Conservation (phyloP, 2,797 vertebrate genomes). For the Buceros bicornis region DNA sequence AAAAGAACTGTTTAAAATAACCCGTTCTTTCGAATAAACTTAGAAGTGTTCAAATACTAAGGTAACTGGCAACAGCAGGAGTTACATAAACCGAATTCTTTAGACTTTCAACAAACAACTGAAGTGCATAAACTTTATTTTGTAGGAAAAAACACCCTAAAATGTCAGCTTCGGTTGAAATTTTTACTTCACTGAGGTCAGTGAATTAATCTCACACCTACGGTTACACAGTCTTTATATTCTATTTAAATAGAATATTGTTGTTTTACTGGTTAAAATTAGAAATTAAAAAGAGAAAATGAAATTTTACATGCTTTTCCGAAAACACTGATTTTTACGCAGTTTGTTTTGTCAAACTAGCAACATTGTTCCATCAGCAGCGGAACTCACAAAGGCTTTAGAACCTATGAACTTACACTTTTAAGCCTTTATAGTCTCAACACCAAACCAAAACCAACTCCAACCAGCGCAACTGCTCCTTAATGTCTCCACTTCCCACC, state of each 20-base stretch:
- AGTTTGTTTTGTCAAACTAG: not conserved
- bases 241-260: not conserved
- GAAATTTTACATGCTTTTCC: not conserved
- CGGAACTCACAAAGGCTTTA: not conserved
- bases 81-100: not conserved
- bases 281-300: not conserved
- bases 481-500: not conserved
- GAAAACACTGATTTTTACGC: not conserved
- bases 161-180: not conserved
- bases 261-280: not conserved
- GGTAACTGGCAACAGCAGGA: not conserved
- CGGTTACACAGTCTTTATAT: not conserved
- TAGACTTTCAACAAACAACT: not conserved
- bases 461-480: not conserved
- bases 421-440: not conserved
- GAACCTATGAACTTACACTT: not conserved
- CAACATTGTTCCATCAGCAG: not conserved
- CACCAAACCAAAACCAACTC: not conserved
- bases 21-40: not conserved
- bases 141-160: not conserved
- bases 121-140: not conserved
- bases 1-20: not conserved
- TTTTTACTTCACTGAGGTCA: not conserved
- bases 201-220: not conserved
- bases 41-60: not conserved